These are phyloP conservation scores for Cottoperca gobio DNA, from an alignment of 2,797 vertebrate species.

Conservation along the genomic window DNA sequence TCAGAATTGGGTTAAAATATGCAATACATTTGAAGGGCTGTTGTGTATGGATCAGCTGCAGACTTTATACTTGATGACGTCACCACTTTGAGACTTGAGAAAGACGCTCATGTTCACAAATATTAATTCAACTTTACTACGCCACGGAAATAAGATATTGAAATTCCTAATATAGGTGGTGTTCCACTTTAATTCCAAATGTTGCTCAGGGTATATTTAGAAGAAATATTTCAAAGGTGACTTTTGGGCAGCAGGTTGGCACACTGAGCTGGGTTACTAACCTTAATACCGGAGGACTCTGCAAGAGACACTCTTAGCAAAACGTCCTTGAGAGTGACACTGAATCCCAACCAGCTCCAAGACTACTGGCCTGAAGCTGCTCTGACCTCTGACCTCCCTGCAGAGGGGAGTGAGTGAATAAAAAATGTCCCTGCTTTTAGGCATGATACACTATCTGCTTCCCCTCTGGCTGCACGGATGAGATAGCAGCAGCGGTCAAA, in stretches of 20 bases:
- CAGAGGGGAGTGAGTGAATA: constrained; percentile 30
- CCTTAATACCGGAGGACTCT: constrained; percentile 9
- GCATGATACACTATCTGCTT: constrained; percentile 26
- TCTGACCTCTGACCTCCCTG: constrained; percentile 54
- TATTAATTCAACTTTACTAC: too few species aligned
- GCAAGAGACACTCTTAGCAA: constrained; percentile 23
- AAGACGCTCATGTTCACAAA: too few species aligned
- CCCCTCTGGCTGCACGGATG: constrained; percentile 13
- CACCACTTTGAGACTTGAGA: neutral
- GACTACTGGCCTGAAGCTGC: constrained; percentile 41
- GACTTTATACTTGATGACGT: neutral
- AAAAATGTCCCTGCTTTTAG: constrained; percentile 28
- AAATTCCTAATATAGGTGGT: too few species aligned
- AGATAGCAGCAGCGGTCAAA: constrained; percentile 37
- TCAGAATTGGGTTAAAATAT: too few species aligned
- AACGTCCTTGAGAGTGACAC: constrained; percentile 49
- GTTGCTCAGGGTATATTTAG: neutral
- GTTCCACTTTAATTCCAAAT: neutral
- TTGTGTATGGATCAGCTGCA: neutral
- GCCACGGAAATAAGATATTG: too few species aligned
- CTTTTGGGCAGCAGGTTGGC: constrained; percentile 21
- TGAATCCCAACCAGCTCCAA: constrained; percentile 48
- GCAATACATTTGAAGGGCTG: too few species aligned
- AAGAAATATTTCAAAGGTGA: constrained; percentile 19
- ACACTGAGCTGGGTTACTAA: constrained; percentile 19